Base-by-base conservation (phyloP, 1,140 invertebrate genomes). In the Globodera rostochiensis region DNA sequence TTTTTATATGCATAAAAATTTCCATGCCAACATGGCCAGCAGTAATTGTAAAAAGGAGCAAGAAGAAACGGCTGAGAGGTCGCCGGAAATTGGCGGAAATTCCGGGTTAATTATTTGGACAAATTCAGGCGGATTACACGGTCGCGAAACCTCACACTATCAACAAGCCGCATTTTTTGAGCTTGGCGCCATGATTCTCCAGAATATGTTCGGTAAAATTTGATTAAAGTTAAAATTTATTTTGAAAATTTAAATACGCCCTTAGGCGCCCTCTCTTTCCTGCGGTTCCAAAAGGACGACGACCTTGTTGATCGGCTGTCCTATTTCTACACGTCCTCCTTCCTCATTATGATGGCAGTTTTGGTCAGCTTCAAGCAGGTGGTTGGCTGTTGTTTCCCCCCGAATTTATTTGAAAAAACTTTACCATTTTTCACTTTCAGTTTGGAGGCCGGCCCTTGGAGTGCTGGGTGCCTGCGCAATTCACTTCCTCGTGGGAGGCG, bases 261-360 rank as follows among this genome's bases (percentile, higher is more conserved):
- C 64, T 64, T 21, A 49, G 73, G 81, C 46, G 81, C 74, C 77
- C 83, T 82, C 71, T 84, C 84, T 73, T 88, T 88, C 78, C 74
- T 89, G 50, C 88, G 89, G 70, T 90, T 85, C 77, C 83, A 88
- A 45, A 91, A 91, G 82, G 92, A 92, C 85, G 92, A 92, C 86
- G 91, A 92, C 81, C 89, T 92, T 66, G 90, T 92, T 46, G 92
- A 92, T 86, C 85, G 92, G 73, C 86, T 92, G 25, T 91, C 91
- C 82, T 91, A 92, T 84, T 90, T 91, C 73, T 92, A 91, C 84
- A 92, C 92, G 11, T 91, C 91, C n/a, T 90, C 91, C 66, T 90
- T 92, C 47, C 87, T 92, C 8, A 91, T 92, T 57, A 90, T 92
- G 83, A 92, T 92, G 85, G 91, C 91, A 4, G 90, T 92, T 15